Evolutionary conservation across 2,113 vertebrate species (phyloP), one percentile per base, ranked within the genome.

Genomic region (Chinchilla lanigera): DNA sequence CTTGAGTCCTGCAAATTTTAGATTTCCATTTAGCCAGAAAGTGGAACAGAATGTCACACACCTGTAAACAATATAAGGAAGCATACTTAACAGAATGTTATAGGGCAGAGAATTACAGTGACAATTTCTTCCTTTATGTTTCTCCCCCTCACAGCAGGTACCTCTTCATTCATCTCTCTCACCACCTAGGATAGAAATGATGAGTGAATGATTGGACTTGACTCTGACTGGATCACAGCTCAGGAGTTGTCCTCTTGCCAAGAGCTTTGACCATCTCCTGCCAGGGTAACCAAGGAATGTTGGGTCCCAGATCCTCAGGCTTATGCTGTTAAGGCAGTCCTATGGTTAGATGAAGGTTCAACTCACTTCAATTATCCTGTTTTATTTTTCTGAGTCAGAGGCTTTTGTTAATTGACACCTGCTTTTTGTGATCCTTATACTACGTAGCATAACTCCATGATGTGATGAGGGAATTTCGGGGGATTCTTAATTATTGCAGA

Each of bases 211-310:
- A 33, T 4, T 63, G 52, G 3, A 73, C 89, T 78, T 61, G 9
- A 44, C 35, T 56, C 44, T 92, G 4, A 56, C 30, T 86, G 8
- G 7, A 8, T 26, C 17, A 58, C 38, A 0, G 7, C 9, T 94
- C 16, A 71, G 10, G 3, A 1, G 2, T 3, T 67, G 12, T 19
- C 0, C 2, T 9, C 12, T 44, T 58, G 26, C 7, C 16, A 87
- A 82, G 28, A 47, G 7, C 28, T 78, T 58, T 78, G 13, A 41
- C 16, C 4, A 82, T 13, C 2, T 17, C 44, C 28, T 69, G 1
- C 11, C 11, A 63, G 81, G 9, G 2, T 1, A 52, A 6, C 6
- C 17, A 67, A n/a, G 71, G 13, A 75, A 20, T 12, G 2, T 1
- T 50, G 14, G 33, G 1, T 0, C 3, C 85, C 13, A 63, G n/a